A percentile compares a stretch with the other conserved stretches of the same genome.
Evolutionary conservation across 2,888 invertebrate genomes (phyloP).

Genomic region (Beris morrisii): DNA sequence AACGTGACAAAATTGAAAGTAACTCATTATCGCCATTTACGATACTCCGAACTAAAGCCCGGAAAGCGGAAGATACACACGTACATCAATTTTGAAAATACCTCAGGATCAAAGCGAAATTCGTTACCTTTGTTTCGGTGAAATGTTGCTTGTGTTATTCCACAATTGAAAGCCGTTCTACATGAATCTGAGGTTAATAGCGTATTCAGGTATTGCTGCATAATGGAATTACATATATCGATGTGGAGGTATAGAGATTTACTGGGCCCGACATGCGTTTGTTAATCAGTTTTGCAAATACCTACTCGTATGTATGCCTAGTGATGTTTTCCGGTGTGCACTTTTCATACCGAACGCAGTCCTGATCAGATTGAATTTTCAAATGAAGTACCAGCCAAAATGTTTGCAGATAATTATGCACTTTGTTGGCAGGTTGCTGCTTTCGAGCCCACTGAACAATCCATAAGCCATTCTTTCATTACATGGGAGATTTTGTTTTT

Average conservation of each 20-base stretch:
- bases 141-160: conserved; percentile 21
- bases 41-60: conserved; percentile 1
- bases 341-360: not conserved
- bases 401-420: conserved; percentile 29
- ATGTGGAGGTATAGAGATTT: not conserved
- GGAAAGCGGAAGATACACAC: not conserved
- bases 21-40: conserved; percentile 14
- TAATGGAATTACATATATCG: conserved; percentile 7
- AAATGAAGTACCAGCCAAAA: conserved; percentile 26
- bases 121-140: conserved; percentile 22
- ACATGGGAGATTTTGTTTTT: too few species aligned
- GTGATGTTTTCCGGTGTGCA: not conserved
- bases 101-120: conserved; percentile 25
- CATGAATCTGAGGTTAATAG: too few species aligned
- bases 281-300: conserved; percentile 25
- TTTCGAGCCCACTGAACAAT: conserved; percentile 1
- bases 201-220: not conserved
- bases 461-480: not conserved
- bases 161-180: not conserved
- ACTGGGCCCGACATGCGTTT: too few species aligned
- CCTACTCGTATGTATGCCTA: not conserved
- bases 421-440: conserved; percentile 18
- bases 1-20: conserved; percentile 15
- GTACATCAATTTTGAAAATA: not conserved
- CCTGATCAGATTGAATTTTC: conserved; percentile 25